These are phyloP conservation scores for Suillia variegata DNA, from an alignment of 2,888 invertebrate species.

Conservation along the genomic window DNA sequence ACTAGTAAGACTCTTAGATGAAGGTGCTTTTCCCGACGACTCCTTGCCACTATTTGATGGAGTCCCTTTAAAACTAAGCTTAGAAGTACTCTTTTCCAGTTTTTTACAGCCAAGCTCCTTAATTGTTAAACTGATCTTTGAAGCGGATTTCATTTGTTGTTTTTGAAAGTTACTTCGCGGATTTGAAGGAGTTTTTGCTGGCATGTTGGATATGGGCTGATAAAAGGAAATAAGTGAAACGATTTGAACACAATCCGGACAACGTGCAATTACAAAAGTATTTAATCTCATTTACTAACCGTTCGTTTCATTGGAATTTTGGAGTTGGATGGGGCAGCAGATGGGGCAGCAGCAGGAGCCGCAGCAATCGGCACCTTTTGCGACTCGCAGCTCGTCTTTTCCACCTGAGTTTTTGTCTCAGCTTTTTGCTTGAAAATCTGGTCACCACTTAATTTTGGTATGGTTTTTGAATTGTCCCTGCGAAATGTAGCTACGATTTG, in stretches of 20 bases:
- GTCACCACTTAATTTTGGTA: constrained; percentile 21
- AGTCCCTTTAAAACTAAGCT: too few species aligned
- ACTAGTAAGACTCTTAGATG: too few species aligned
- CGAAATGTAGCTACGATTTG: constrained; percentile 4
- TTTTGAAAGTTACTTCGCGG: constrained; percentile 13
- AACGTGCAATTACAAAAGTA: too few species aligned
- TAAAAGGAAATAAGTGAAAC: too few species aligned
- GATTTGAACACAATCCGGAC: too few species aligned
- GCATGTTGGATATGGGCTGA: constrained; percentile 8
- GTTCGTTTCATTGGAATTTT: constrained; percentile 27
- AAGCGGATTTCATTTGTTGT: constrained; percentile 16
- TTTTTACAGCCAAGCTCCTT: constrained; percentile 19
- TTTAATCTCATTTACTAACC: constrained; percentile 18
- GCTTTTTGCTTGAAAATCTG: constrained; percentile 17
- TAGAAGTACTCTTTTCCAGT: too few species aligned
- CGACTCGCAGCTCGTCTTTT: background rate
- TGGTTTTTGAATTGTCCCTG: constrained; percentile 18
- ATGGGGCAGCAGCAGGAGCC: background rate
- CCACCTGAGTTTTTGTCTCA: constrained; percentile 1
- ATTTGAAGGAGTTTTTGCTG: too few species aligned
- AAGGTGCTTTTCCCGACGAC: too few species aligned
- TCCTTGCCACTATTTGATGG: too few species aligned
- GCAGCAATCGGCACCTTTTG: too few species aligned
- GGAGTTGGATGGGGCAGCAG: background rate
- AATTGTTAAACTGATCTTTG: constrained; percentile 23